Evolutionary conservation across 2,113 vertebrate genomes (phyloP), one percentile per base, ranked within the genome.

Genomic region (Chloropsis cyanopogon): DNA sequence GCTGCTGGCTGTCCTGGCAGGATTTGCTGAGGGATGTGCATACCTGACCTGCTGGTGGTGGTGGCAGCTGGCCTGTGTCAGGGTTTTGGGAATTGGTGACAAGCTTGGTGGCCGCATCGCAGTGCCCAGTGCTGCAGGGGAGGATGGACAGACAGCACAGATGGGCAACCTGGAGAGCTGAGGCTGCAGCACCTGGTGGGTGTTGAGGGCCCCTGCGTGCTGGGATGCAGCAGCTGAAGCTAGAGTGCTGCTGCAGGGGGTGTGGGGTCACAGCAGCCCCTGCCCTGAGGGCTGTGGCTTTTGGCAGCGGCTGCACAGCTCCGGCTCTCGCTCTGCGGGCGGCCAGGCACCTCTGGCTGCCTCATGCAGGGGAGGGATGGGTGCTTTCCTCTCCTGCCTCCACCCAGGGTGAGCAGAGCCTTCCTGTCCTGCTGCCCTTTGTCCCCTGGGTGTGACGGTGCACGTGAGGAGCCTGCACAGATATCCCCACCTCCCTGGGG

Each of bases 241-340:
- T 3, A 7, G 10, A 23, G 54, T 6, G 68, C 56, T 61, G 76
- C 57, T 63, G 91, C 54, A 17, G 85, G 86, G 35, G 72, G 18
- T 65, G 83, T 66, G 12, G 0, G 72, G 42, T 86, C 81, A 7
- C 83, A 4, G 61, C 90, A 66, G 42, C 46, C 53, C 3, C 61
- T 11, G 4, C 0, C 1, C 50, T 17, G 26, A 23, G 44, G 29
- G 41, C 91, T 42, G 46, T 7, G n/a, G 42, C 22, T 88, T 61
- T 59, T 3, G 0, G 70, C 37, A 10, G 82, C 37, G 28, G 23
- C 72, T 16, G 49, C 28, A 1, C 17, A 1, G 72, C 73, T 15
- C 20, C 0, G 0, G 33, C 61, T 85, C 68, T 35, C 0, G 9
- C 10, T 7, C 69, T 11, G 16, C 3, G 68, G 8, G 39, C 1